phyloP scores from a whole-genome alignment of 92 coral and sea anemone species.

The Galaxea fascicularis region DNA sequence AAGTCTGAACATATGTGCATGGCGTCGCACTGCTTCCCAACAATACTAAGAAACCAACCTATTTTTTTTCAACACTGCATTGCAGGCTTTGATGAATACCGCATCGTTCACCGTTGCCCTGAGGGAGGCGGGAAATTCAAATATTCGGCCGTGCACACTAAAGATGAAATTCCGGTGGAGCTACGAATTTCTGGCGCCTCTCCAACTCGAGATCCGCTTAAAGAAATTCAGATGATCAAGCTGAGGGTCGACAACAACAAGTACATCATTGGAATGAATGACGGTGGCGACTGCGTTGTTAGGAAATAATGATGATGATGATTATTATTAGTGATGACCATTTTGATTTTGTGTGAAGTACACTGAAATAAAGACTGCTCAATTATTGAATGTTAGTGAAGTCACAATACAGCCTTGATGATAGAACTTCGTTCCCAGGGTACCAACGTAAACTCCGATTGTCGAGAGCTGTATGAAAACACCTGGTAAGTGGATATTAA shows the following conservation, averaged over 20 bases:
- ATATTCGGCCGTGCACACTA: slow-evolving; percentile 54
- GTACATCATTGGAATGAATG: slow-evolving; percentile 54
- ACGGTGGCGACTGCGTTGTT: slow-evolving; percentile 59
- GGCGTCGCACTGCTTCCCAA: too few relatives aligned
- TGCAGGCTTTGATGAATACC: slow-evolving; percentile 68
- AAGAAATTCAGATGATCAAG: slow-evolving; percentile 54
- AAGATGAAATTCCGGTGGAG: slow-evolving; percentile 52
- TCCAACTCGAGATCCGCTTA: slow-evolving; percentile 55
- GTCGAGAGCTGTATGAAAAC: too few relatives aligned
- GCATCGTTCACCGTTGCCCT: slow-evolving; percentile 53
- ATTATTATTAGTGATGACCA: not conserved
- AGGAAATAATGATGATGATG: slow-evolving; percentile 26
- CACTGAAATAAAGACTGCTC: not conserved
- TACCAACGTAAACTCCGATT: too few relatives aligned
- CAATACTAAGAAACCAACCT: too few relatives aligned
- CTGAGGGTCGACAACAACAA: slow-evolving; percentile 51
- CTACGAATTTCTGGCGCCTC: slow-evolving; percentile 60
- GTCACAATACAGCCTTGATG: too few relatives aligned
- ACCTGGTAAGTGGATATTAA: too few relatives aligned
- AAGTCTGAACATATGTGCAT: too few relatives aligned
- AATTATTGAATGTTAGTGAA: not conserved
- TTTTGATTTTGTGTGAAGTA: not conserved
- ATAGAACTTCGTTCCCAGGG: too few relatives aligned
- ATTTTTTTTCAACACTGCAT: not conserved
- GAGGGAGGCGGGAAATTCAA: slow-evolving; percentile 63